phyloP scores from a whole-genome alignment of 2,113 vertebrate species.

The Dipodomys ordii region DNA sequence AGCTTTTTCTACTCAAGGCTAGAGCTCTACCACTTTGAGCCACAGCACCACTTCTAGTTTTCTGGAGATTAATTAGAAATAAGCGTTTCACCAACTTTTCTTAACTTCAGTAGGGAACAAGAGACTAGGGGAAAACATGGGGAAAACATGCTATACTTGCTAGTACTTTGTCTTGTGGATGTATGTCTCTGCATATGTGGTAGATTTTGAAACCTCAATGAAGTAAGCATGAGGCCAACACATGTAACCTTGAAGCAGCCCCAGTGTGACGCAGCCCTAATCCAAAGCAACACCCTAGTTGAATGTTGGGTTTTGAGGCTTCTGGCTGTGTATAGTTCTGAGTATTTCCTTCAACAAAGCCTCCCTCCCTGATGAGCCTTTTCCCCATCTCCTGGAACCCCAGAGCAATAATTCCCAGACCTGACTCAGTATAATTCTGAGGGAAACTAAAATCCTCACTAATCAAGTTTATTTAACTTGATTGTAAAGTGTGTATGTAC shows the following conservation, averaged over 20 bases:
- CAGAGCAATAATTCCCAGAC: background rate
- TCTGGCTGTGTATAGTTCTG: background rate
- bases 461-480: background rate
- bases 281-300: background rate
- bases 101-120: background rate
- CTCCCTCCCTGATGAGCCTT: background rate
- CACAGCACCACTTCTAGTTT: too few species aligned
- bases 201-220: background rate
- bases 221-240: background rate
- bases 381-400: background rate
- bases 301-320: background rate
- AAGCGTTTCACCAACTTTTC: background rate
- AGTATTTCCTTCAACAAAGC: background rate
- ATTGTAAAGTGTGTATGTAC: too few species aligned
- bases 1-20: too few species aligned
- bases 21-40: too few species aligned
- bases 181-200: background rate
- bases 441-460: background rate
- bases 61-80: too few species aligned
- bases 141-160: background rate
- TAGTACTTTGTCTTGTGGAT: background rate
- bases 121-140: background rate
- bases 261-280: background rate
- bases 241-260: background rate
- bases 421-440: background rate